A percentile compares a stretch with the other conserved stretches of the same genome.
Conservation (phyloP, 2,797 vertebrate genomes). For the Cirrhinus mrigala region DNA sequence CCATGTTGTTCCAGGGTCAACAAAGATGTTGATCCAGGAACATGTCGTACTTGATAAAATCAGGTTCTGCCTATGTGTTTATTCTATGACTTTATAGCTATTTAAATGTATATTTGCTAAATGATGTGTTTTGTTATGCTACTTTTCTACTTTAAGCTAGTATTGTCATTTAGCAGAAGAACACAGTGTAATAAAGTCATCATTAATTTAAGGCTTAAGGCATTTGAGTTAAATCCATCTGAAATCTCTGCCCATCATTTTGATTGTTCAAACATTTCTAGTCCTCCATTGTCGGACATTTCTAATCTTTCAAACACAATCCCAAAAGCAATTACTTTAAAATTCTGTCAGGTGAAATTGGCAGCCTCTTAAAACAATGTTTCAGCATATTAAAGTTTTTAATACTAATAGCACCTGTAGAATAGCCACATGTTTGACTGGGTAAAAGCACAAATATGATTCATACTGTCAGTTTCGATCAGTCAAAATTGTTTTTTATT, state of each 20-base stretch:
- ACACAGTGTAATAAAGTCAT: slow-evolving; percentile 37
- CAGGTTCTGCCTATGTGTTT: too few species aligned
- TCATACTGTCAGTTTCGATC: background rate
- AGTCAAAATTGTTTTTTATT: background rate
- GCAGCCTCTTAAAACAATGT: background rate
- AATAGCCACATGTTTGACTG: background rate
- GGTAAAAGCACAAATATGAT: background rate
- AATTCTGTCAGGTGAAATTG: background rate
- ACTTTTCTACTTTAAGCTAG: slow-evolving; percentile 44
- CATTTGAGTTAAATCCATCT: slow-evolving; percentile 36
- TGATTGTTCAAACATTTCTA: slow-evolving; percentile 43
- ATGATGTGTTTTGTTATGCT: slow-evolving; percentile 35
- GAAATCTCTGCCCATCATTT: background rate
- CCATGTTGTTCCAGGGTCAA: too few species aligned
- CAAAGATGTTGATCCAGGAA: too few species aligned
- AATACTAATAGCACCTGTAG: background rate
- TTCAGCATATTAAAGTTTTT: background rate
- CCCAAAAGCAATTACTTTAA: slow-evolving; percentile 21
- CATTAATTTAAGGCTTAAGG: slow-evolving; percentile 34
- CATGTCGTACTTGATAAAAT: too few species aligned
- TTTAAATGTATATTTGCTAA: slow-evolving; percentile 50
- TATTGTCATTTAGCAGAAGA: slow-evolving; percentile 44
- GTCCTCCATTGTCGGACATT: background rate
- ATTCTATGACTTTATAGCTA: slow-evolving; percentile 31
- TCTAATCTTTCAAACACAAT: slow-evolving; percentile 16